Percentiles rank a stretch among this genome's conserved stretches.
Conservation (phyloP, 2,797 vertebrate genomes). For the Lagorchestes hirsutus region DNA sequence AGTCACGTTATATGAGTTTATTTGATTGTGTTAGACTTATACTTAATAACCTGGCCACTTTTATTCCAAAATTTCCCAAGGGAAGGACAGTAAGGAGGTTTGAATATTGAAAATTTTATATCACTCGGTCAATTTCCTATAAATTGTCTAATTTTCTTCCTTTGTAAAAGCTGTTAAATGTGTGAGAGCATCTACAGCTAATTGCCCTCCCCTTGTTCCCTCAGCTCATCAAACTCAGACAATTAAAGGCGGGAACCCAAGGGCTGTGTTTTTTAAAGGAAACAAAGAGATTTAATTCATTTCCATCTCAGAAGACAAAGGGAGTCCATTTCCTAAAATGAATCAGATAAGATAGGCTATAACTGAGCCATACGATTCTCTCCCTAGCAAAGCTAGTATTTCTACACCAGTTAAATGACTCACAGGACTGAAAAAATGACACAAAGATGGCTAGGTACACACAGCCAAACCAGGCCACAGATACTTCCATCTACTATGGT, state of each 20-base stretch:
- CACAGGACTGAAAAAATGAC: not conserved
- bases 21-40: not conserved
- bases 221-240: conserved; percentile 8
- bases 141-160: not conserved
- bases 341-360: not conserved
- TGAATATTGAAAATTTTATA: not conserved
- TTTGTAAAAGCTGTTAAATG: not conserved
- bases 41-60: not conserved
- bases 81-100: not conserved
- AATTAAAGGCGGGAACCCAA: not conserved
- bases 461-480: not conserved
- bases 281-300: not conserved
- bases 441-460: not conserved
- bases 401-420: not conserved
- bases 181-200: not conserved
- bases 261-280: not conserved
- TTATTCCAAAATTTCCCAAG: not conserved
- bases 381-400: not conserved
- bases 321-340: not conserved
- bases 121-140: not conserved
- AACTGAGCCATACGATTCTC: not conserved
- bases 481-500: not conserved
- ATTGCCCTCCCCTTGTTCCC: not conserved
- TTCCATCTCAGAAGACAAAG: not conserved
- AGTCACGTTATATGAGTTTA: not conserved